Base-by-base conservation (phyloP, 2,888 invertebrate species). In the Entomobrya proxima region DNA sequence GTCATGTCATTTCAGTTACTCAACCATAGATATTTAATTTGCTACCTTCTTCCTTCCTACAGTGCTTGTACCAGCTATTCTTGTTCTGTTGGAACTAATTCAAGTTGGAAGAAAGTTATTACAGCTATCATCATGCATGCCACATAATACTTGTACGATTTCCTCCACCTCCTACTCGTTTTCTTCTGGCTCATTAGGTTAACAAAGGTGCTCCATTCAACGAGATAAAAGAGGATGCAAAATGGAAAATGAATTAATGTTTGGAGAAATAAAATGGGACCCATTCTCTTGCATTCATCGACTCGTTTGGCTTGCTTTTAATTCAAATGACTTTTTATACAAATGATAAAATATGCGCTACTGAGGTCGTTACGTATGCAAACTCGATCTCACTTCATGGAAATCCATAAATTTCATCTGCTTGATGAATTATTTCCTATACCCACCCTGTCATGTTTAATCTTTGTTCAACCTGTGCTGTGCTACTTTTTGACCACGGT, bases 151-250 rank as follows among this genome's bases (percentile, higher is more conserved):
- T 30, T 61, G n/a, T 32, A 35, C 61, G 15, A n/a, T 61, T 61
- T 61, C 61, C 61, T 61, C 32, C 30, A 44, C 27, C 21, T 64
- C 40, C 35, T 61, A 21, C 58, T 15, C 78, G 58, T 44, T 35
- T 83, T 82, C 82, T 83, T 85, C 85, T 85, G 75, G 81, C 86
- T 86, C 86, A 86, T 86, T 86, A 86, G 83, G 55, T 86, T 86
- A 78, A 82, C 83, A 86, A 86, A 82, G 86, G 72, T 82, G 69
- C 74, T 84, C 84, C 78, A 72, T 69, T 69, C 83, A 83, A 77
- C 76, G 67, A 83, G 83, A 83, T 83, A 83, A 83, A 76, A 83
- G 83, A 76, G 82, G 75, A 76, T 77, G 76, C 35, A 77, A 83
- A 72, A 76, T 75, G 75, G 47, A 52, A 52, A 75, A 47, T 32